Conservation (phyloP, 1,140 invertebrate species). For the Procambarus virginalis region DNA sequence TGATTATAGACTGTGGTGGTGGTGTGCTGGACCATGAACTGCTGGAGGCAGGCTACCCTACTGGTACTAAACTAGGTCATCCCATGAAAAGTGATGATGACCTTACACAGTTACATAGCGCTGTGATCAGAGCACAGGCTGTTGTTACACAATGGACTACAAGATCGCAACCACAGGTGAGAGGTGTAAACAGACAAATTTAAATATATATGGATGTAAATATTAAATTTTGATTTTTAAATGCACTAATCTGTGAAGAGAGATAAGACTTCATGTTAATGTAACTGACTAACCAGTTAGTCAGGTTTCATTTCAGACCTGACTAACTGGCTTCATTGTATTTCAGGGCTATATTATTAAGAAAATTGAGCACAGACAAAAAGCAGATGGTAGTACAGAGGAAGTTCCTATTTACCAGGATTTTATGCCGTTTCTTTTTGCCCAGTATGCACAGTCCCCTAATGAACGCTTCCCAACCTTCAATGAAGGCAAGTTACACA, state of each 20-base stretch:
- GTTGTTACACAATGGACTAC: conserved; percentile 36
- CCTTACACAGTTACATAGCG: conserved; percentile 80
- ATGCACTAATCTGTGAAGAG: too few relatives aligned
- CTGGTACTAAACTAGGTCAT: conserved; percentile 77
- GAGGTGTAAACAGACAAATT: neutral
- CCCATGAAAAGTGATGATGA: conserved; percentile 82
- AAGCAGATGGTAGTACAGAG: conserved; percentile 82
- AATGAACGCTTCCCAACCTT: conserved; percentile 85
- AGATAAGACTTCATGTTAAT: too few relatives aligned
- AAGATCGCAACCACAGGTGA: neutral
- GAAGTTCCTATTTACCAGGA: conserved; percentile 89
- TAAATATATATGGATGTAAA: neutral
- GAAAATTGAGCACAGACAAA: conserved; percentile 73
- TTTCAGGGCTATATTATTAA: conserved; percentile 82
- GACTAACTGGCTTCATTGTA: too few relatives aligned
- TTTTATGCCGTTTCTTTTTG: conserved; percentile 90
- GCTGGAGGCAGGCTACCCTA: conserved; percentile 81
- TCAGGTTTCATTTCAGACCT: too few relatives aligned
- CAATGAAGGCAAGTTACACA: conserved; percentile 77
- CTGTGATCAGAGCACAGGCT: conserved; percentile 76
- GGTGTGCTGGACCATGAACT: conserved; percentile 93
- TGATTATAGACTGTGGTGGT: conserved; percentile 85
- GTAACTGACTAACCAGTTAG: too few relatives aligned
- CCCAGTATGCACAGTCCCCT: conserved; percentile 81
- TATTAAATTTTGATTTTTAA: too few relatives aligned